Evolutionary conservation across 2,888 invertebrate genomes (phyloP), one percentile per base, ranked within the genome.

Genomic region (Sisyra nigra): DNA sequence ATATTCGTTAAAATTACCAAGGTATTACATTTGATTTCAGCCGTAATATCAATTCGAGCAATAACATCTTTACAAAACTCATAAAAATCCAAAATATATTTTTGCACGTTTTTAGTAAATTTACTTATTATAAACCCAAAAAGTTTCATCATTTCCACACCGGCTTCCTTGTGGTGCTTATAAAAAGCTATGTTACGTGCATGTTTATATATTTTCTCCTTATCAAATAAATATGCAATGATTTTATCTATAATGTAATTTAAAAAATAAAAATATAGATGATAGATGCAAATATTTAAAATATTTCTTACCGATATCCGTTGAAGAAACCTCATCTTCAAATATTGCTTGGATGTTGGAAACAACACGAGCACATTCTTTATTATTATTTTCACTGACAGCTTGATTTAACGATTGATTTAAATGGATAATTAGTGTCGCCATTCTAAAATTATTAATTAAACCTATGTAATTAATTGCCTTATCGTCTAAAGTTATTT

Each of bases 321-420:
- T 13, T 13, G 29, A 10, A 31, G 41, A 32, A 13, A 41, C 15
- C n/a, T 29, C 15, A 17, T 31, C 31, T 6, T 32, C 15, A 32
- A 41, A 41, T 15, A 41, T n/a, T 8, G 17, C 41, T 14, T 10
- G 11, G 5, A 41, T 31, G 17, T 41, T 29, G 3, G 17, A 14
- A 41, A 41, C 15, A 13, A 41, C 18, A 15, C 41, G 41, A 31
- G 29, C 14, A 11, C 31, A 32, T 41, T 41, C 41, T 32, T n/a
- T 41, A 30, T 14, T 14, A 31, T 31, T 30, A 6, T 41, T 32
- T 32, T 31, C 15, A 10, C 9, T 9, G 14, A 32, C 31, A 31
- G 13, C 24, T 17, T 41, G 8, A 7, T 13, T 10, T 15, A 41
- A 31, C 9, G 41, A 41, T 6, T 31, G 11, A 32, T 14, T 41